These are phyloP conservation scores for Alcedo atthis DNA, from an alignment of 2,797 vertebrate genomes.

Conservation along the genomic window DNA sequence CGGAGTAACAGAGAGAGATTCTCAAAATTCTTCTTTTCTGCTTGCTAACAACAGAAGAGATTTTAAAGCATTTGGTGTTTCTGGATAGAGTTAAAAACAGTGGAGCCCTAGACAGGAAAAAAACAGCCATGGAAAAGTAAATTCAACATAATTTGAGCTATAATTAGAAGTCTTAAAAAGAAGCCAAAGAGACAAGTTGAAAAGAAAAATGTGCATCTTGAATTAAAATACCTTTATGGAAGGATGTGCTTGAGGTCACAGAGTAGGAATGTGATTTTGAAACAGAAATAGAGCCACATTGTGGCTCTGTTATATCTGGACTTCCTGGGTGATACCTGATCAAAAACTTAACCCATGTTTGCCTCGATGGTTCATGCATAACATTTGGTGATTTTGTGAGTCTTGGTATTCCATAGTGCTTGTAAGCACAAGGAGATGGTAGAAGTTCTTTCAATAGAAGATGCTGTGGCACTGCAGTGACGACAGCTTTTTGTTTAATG, in stretches of 20 bases:
- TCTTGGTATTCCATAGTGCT: neutral
- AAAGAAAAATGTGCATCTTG: neutral
- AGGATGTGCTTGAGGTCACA: neutral
- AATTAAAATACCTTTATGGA: conserved; percentile 31
- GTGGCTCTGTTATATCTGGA: neutral
- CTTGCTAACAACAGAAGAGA: conserved; percentile 20
- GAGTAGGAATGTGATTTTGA: neutral
- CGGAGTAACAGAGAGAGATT: neutral
- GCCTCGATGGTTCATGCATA: neutral
- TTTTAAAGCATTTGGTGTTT: conserved; percentile 37
- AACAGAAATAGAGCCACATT: neutral
- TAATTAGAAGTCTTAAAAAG: conserved; percentile 45
- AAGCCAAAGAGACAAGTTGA: neutral
- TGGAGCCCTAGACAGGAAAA: conserved; percentile 16
- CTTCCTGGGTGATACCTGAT: neutral
- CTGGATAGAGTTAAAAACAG: conserved; percentile 13
- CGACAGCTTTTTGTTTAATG: neutral
- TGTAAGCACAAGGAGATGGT: neutral
- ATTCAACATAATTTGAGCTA: conserved; percentile 33
- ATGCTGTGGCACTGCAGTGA: neutral
- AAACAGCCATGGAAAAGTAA: conserved; percentile 38
- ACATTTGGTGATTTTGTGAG: neutral
- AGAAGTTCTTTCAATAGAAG: neutral
- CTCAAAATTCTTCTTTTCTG: conserved; percentile 37
- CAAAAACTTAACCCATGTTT: neutral